A percentile compares a stretch with the other conserved stretches of the same genome.
Conservation (phyloP, 2,113 vertebrate genomes). For the Pedionomus torquatus region DNA sequence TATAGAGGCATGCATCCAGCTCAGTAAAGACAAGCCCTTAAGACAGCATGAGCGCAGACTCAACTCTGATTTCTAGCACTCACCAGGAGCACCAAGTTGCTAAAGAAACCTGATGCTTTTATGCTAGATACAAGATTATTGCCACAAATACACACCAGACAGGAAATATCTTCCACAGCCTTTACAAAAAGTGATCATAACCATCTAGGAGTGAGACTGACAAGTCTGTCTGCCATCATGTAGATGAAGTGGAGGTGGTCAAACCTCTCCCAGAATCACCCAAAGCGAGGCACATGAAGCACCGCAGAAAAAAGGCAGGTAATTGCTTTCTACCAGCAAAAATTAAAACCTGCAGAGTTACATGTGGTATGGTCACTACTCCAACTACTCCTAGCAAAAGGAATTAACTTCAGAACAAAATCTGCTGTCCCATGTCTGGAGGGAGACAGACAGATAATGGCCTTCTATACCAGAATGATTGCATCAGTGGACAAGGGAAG, state of each 20-base stretch:
- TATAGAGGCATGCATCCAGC: not conserved
- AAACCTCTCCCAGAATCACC: not conserved
- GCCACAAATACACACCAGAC: not conserved
- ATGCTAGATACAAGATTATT: not conserved
- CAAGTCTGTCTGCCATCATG: not conserved
- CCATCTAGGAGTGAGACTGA: not conserved
- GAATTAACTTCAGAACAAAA: not conserved
- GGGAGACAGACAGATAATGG: too few relatives aligned
- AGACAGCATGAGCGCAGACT: not conserved
- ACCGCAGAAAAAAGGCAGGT: not conserved
- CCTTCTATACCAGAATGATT: not conserved
- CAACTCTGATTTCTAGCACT: not conserved
- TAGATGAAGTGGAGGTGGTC: not conserved
- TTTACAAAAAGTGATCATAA: not conserved
- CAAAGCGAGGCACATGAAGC: not conserved
- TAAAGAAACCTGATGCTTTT: not conserved
- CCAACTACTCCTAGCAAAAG: not conserved
- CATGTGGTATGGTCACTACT: not conserved
- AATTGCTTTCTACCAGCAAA: not conserved
- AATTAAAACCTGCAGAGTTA: not conserved
- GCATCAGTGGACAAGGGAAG: not conserved
- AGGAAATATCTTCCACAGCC: not conserved
- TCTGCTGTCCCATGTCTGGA: too few relatives aligned
- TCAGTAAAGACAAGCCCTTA: not conserved
- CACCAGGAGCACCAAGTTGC: not conserved